A percentile compares a stretch with the other conserved stretches of the same genome.
phyloP scores from a whole-genome alignment of 2,113 vertebrate species.

The Hypomesus transpacificus region DNA sequence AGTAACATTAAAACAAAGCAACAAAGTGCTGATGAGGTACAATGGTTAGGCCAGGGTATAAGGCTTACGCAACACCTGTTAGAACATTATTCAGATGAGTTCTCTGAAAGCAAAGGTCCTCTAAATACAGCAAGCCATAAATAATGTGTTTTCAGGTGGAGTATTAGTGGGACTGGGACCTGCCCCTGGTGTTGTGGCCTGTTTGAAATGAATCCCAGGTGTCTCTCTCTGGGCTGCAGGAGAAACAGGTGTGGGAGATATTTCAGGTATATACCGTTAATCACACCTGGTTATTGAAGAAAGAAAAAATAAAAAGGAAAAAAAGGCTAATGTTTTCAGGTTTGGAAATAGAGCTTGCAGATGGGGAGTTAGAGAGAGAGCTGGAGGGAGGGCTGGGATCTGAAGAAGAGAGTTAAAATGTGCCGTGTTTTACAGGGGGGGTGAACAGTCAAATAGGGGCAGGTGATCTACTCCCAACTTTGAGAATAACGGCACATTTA shows the following conservation, averaged over 20 bases:
- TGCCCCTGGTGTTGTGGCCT: slow-evolving; percentile 53
- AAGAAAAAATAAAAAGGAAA: no score
- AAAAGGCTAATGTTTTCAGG: slow-evolving; percentile 59
- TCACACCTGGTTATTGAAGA: slow-evolving; percentile 55
- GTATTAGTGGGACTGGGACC: slow-evolving; percentile 59
- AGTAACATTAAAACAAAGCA: no score
- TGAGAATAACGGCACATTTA: no score
- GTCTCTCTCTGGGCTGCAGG: slow-evolving; percentile 32
- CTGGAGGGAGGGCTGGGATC: slow-evolving; percentile 45
- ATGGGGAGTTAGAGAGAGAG: slow-evolving; percentile 61
- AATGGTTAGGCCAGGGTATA: no score
- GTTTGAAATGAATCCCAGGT: background rate
- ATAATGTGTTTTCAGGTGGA: slow-evolving; percentile 60
- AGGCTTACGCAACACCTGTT: background rate
- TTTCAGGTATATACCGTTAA: slow-evolving; percentile 64
- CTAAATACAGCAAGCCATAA: slow-evolving; percentile 56
- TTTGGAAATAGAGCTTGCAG: slow-evolving; percentile 63
- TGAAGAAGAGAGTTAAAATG: background rate
- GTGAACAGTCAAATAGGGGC: no score
- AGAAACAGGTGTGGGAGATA: slow-evolving; percentile 66
- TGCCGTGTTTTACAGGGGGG: no score
- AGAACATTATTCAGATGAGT: background rate
- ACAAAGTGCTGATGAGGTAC: no score
- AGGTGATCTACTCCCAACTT: no score
- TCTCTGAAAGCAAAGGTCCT: background rate